Evolutionary conservation across 2,888 invertebrate species (phyloP), one percentile per base, ranked within the genome.

Genomic region (Abrostola triplasia): DNA sequence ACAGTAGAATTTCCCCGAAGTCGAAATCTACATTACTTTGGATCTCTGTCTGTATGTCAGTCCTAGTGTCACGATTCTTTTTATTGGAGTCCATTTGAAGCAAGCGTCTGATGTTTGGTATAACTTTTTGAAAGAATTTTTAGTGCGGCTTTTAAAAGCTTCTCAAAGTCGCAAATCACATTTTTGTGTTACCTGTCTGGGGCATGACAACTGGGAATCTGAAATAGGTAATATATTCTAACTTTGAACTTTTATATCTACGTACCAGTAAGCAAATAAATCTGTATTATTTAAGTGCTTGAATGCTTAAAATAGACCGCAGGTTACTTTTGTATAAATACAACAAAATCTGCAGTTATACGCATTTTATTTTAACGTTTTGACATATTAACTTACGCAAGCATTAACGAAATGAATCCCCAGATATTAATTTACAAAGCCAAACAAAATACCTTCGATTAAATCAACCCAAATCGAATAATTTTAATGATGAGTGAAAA

Each of bases 11-110:
- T 59, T 67, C 8, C 5, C 24, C 40, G 36, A 6, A 11, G 38
- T 12, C 12, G 6, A 53, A 63, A 52, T 5, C n/a, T 41, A 48
- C 13, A 44, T 49, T 40, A n/a, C 51, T 59, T 24, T 44, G 35
- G 36, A 9, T 48, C 41, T 36, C 42, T 35, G 40, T 35, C 36
- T 40, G 9, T 11, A 35, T 68, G 64, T 68, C 73, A 73, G 12
- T 51, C 57, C 57, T 37, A 41, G 53, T 62, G 52, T 58, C 59
- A 49, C 10, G 10, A 54, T 58, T 55, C 35, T 58, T 73, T 62
- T 74, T 73, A 48, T 70, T 72, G 5, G 55, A 47, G 7, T 6
- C 5, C 9, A 41, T 58, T 42, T 49, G 61, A 37, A 55, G 36
- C 57, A 36, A 38, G 40, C 41, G 9, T 67, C 37, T 48, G 57